Evolutionary conservation across 2,797 vertebrate genomes (phyloP).

Genomic region (Lithobates pipiens): DNA sequence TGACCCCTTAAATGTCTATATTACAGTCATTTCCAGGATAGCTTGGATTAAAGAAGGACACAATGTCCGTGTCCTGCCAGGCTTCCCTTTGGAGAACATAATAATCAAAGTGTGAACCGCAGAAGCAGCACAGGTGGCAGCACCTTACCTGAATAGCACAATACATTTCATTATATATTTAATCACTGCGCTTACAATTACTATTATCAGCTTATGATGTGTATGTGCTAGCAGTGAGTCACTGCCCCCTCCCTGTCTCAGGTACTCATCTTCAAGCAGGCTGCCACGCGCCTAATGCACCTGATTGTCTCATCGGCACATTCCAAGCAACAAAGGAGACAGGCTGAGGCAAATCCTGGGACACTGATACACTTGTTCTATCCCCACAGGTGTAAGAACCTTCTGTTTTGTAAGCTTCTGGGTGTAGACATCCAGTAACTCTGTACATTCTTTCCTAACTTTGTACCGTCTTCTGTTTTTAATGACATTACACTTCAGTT

Average conservation of each 20-base stretch:
- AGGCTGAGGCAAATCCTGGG: slow-evolving; percentile 84
- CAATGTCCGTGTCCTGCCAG: neutral
- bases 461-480: slow-evolving; percentile 67
- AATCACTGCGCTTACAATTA: slow-evolving; percentile 73
- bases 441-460: slow-evolving; percentile 78
- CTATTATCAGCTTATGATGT: slow-evolving; percentile 75
- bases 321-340: slow-evolving; percentile 86
- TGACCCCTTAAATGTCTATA: slow-evolving; percentile 15
- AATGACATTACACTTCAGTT: slow-evolving; percentile 68
- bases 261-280: slow-evolving; percentile 85
- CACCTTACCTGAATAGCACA: slow-evolving; percentile 67
- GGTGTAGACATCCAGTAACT: slow-evolving; percentile 72
- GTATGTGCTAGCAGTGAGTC: slow-evolving; percentile 72
- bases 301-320: slow-evolving; percentile 95
- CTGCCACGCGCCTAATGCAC: slow-evolving; percentile 95
- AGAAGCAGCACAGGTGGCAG: slow-evolving; percentile 55
- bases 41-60: neutral
- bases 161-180: slow-evolving; percentile 73
- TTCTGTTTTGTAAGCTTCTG: slow-evolving; percentile 79
- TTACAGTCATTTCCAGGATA: slow-evolving; percentile 30
- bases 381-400: slow-evolving; percentile 93
- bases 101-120: slow-evolving; percentile 39
- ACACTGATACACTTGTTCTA: slow-evolving; percentile 98
- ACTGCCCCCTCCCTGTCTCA: slow-evolving; percentile 77
- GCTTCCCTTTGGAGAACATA: slow-evolving; percentile 46